Base-by-base conservation (phyloP, 2,113 vertebrate species). In the Myrmophylax atrothorax region DNA sequence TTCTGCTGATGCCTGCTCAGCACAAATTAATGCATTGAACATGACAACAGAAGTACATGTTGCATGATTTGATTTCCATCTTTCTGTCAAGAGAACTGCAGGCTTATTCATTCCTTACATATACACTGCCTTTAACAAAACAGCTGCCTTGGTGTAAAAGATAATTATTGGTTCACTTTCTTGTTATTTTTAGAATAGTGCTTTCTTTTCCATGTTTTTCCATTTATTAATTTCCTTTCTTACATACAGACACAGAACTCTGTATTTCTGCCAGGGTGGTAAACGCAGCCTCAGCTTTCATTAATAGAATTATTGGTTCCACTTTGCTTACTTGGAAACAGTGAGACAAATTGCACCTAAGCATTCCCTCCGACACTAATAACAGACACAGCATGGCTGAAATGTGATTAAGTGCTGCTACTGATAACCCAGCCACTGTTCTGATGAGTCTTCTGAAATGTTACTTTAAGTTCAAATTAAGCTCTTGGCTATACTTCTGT, bases 1-100 rank as follows among this genome's bases (percentile, higher is more conserved):
- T 95, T 70, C 60, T 67, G 60, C 49, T 96, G 79, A 72, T 89
- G 85, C 37, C 56, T 90, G 47, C 33, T 92, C 64, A 93, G 66
- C 56, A 94, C 0, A 3, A 78, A 60, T 87, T 76, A 93, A 68
- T 62, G n/a, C 62, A 87, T 76, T 73, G 66, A 95, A 89, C 68
- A 73, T 42, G 64, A 84, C 93, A 96, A 58, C 52, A 75, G 60
- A 81, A 80, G 56, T 93, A 64, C 16, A 47, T 60, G 38, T 74
- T 90, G 52, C 46, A 33, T 84, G 58, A 75, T 68, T 95, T 92
- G 87, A 90, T 94, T 89, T 90, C 80, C 95, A 5, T 69, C 76
- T 92, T 84, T 92, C 80, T 96, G 68, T 94, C 76, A 53, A 89
- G 85, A 94, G 73, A 84, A 86, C 33, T 81, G n/a, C 79, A 90